Conservation (phyloP, 2,113 vertebrate species). For the Tinamus guttatus region DNA sequence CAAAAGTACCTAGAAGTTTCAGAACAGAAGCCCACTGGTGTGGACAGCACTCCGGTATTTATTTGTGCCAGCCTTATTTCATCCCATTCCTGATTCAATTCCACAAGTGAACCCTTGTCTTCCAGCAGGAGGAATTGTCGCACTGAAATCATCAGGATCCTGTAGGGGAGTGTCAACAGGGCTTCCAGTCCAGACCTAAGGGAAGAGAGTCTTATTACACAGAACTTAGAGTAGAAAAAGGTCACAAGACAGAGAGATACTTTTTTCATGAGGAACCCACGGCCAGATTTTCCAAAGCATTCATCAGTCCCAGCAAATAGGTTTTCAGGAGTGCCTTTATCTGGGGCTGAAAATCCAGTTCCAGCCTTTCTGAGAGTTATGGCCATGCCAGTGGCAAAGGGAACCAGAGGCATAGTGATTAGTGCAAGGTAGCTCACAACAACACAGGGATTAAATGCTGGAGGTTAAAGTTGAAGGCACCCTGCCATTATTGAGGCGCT, state of each 20-base stretch:
- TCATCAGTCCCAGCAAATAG: background rate
- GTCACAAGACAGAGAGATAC: accelerated
- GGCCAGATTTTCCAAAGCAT: background rate
- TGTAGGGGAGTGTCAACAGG: background rate
- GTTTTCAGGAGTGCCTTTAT: background rate
- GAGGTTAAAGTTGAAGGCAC: constrained; percentile 1
- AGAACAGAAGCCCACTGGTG: background rate
- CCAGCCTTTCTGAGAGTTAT: background rate
- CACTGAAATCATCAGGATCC: background rate
- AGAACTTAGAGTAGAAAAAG: background rate
- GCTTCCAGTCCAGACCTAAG: background rate
- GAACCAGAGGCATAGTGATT: background rate
- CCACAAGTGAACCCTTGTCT: background rate
- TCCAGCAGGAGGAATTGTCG: background rate
- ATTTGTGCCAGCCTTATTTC: background rate
- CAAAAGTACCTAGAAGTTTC: background rate
- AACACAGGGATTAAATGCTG: background rate
- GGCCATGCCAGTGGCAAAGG: background rate
- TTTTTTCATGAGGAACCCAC: background rate
- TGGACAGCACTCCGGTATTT: background rate
- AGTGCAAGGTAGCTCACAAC: background rate
- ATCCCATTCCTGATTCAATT: background rate
- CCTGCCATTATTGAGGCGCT: background rate
- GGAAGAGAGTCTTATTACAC: background rate
- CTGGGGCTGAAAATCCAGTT: background rate